These are phyloP conservation scores for Virgularia gustaviana DNA, from an alignment of 92 coral and sea anemone species.

Conservation along the genomic window DNA sequence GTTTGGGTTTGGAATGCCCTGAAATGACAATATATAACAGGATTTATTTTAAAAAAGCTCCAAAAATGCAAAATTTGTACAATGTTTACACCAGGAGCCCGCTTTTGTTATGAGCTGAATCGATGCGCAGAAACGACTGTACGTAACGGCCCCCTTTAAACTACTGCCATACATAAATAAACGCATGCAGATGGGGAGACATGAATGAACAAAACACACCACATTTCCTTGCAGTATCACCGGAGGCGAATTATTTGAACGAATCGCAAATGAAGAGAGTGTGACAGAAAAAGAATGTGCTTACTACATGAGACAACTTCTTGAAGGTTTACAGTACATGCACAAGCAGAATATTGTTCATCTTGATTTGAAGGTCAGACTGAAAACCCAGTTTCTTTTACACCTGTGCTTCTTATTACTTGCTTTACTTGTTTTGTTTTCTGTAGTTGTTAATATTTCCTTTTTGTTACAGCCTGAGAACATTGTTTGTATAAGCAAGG, in stretches of 20 bases:
- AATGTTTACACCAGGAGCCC: too few species aligned
- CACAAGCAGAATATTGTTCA: slow-evolving; percentile 78
- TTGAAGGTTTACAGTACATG: slow-evolving; percentile 84
- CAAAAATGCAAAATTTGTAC: too few species aligned
- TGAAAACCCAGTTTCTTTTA: background rate
- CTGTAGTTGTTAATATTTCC: too few species aligned
- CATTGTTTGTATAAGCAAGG: slow-evolving; percentile 92
- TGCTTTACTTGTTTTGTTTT: background rate
- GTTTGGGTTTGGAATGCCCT: too few species aligned
- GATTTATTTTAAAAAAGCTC: too few species aligned
- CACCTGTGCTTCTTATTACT: background rate
- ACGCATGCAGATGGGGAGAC: too few species aligned
- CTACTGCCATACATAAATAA: too few species aligned
- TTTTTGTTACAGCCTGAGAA: slow-evolving; percentile 75
- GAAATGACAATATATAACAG: too few species aligned
- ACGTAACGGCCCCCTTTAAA: too few species aligned
- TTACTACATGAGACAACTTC: slow-evolving; percentile 83
- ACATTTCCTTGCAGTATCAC: slow-evolving; percentile 56
- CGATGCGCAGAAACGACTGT: too few species aligned
- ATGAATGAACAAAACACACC: too few species aligned
- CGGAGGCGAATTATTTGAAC: slow-evolving; percentile 90
- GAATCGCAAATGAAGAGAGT: slow-evolving; percentile 83
- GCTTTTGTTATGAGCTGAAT: too few species aligned
- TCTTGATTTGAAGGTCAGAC: slow-evolving; percentile 91
- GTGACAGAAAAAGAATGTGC: slow-evolving; percentile 88